Percentiles rank a stretch among this genome's conserved stretches.
These are phyloP conservation scores for Hyperoplus lanceolatus DNA, from an alignment of 2,797 vertebrate species.

Conservation along the genomic window DNA sequence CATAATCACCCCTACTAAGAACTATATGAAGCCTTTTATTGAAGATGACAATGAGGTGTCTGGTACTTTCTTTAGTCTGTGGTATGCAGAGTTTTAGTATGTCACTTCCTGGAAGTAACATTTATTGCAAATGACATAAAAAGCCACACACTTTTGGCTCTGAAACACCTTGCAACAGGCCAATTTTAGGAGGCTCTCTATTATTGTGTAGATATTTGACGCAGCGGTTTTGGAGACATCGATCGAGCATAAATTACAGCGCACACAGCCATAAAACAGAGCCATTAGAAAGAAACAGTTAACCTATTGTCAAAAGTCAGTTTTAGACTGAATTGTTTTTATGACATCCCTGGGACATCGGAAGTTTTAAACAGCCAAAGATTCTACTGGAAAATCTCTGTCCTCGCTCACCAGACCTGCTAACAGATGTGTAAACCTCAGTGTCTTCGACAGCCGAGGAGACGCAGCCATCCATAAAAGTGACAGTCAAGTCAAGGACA, in stretches of 20 bases:
- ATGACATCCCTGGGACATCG: constrained; percentile 55
- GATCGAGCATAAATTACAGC: background rate
- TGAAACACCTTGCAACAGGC: background rate
- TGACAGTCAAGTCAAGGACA: constrained; percentile 66
- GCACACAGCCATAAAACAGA: constrained; percentile 8
- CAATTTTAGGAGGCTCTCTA: background rate
- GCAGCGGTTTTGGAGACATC: constrained; percentile 26
- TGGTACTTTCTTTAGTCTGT: constrained; percentile 14
- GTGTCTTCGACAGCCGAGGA: constrained; percentile 60
- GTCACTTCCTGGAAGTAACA: constrained; percentile 29
- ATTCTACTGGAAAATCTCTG: constrained; percentile 61
- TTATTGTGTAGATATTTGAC: constrained; percentile 30
- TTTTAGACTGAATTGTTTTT: constrained; percentile 18
- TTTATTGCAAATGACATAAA: constrained; percentile 18
- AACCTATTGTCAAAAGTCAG: constrained; percentile 24
- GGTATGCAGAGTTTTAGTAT: constrained; percentile 2
- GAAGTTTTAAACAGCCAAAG: constrained; percentile 40
- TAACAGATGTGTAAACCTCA: constrained; percentile 52
- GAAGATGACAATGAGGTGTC: constrained; percentile 50
- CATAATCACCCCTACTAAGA: constrained; percentile 47
- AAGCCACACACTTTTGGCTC: constrained; percentile 27
- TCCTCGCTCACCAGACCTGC: constrained; percentile 33
- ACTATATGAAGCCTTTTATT: constrained; percentile 56
- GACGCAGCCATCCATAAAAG: constrained; percentile 58
- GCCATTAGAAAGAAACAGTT: background rate